These are phyloP conservation scores for Heliconius eleuchia DNA, from an alignment of 1,140 invertebrate genomes.

Conservation along the genomic window DNA sequence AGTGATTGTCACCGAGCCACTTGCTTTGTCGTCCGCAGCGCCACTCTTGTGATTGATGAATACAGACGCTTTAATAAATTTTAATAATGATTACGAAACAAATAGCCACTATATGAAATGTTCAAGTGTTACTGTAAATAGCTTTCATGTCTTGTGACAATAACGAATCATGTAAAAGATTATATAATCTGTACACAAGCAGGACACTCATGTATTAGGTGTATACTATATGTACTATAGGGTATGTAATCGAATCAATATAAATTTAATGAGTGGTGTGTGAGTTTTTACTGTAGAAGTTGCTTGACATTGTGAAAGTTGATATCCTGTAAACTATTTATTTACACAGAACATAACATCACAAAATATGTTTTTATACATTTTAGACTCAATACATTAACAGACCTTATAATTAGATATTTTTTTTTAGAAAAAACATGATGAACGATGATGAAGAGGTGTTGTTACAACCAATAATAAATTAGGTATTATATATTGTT, in stretches of 20 bases:
- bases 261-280: constrained; percentile 11
- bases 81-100: constrained; percentile 15
- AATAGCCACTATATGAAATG: constrained; percentile 15
- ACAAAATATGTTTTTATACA: constrained; percentile 10
- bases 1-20: constrained; percentile 65
- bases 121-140: constrained; percentile 19
- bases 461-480: background rate
- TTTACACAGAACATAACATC: background rate
- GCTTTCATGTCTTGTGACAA: constrained; percentile 25
- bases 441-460: background rate
- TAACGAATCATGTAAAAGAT: constrained; percentile 26
- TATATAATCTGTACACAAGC: constrained; percentile 16
- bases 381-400: constrained; percentile 41
- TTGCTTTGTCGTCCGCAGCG: constrained; percentile 55
- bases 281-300: constrained; percentile 13
- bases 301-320: constrained; percentile 15
- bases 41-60: background rate
- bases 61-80: constrained; percentile 10
- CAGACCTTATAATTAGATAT: constrained; percentile 15
- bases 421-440: background rate
- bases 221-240: constrained; percentile 15
- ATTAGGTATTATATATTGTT: background rate
- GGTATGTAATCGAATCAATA: constrained; percentile 16
- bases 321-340: constrained; percentile 7
- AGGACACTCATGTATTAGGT: constrained; percentile 3